phyloP scores from a whole-genome alignment of 2,888 invertebrate genomes.

The Marronus borbonicus region DNA sequence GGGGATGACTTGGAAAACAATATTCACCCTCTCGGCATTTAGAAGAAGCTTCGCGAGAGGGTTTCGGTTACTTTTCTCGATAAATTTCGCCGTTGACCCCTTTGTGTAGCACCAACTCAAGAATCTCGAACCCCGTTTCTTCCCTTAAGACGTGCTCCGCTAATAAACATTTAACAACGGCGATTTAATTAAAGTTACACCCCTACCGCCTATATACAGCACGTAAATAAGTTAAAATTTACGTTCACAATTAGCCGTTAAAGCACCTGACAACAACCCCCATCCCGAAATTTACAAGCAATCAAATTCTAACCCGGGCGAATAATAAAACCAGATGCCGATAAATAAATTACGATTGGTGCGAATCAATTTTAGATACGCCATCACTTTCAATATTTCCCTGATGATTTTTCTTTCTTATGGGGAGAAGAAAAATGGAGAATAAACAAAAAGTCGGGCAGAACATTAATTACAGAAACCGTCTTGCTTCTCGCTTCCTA shows the following conservation, averaged over 20 bases:
- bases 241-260: constrained; percentile 9
- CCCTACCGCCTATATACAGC: not conserved
- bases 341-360: constrained; percentile 9
- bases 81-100: too few species aligned
- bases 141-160: too few species aligned
- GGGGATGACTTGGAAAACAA: too few species aligned
- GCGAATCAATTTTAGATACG: not conserved
- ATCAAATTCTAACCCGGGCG: constrained; percentile 1
- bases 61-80: too few species aligned
- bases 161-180: not conserved
- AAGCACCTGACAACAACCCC: not conserved
- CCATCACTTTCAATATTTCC: too few species aligned
- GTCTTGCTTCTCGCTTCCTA: not conserved
- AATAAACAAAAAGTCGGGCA: not conserved
- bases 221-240: constrained; percentile 14
- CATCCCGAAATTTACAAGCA: constrained; percentile 10
- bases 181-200: constrained; percentile 9
- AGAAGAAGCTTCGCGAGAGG: too few species aligned
- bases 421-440: too few species aligned
- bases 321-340: constrained; percentile 1
- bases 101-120: too few species aligned
- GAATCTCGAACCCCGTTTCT: too few species aligned
- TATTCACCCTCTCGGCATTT: too few species aligned
- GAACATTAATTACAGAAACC: not conserved
- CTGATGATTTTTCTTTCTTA: too few species aligned